Conservation (phyloP, 2,797 vertebrate genomes). For the Poecilia gillii region DNA sequence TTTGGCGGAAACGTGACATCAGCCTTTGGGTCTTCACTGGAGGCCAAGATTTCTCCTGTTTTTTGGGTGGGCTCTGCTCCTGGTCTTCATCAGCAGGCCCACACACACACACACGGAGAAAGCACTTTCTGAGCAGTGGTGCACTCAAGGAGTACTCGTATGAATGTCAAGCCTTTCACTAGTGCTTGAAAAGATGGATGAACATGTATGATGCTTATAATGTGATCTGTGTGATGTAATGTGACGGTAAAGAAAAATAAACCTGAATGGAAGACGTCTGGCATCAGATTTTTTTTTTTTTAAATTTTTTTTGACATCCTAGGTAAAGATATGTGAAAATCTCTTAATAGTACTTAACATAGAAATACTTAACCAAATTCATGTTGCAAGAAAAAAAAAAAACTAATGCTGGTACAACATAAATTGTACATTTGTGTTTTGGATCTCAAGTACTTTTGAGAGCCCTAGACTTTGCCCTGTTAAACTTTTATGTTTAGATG, state of each 20-base stretch:
- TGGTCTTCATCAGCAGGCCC: conserved; percentile 61
- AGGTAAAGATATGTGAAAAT: neutral
- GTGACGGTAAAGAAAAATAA: conserved; percentile 79
- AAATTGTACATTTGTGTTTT: no score
- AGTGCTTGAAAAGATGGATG: conserved; percentile 74
- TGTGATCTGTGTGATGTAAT: conserved; percentile 80
- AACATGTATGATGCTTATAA: conserved; percentile 76
- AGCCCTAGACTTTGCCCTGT: neutral
- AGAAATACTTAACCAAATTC: neutral
- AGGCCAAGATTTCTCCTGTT: conserved; percentile 64
- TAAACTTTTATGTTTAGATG: neutral
- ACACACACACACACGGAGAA: conserved; percentile 34
- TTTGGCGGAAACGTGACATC: conserved; percentile 40
- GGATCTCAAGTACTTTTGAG: neutral
- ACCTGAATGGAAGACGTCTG: conserved; percentile 61
- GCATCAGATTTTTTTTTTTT: neutral
- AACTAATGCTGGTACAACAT: neutral
- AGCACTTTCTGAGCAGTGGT: conserved; percentile 73
- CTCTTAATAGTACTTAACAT: no score
- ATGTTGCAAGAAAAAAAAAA: neutral
- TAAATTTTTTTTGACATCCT: neutral
- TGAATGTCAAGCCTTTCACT: conserved; percentile 75
- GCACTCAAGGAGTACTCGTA: conserved; percentile 76
- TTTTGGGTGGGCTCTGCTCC: conserved; percentile 57
- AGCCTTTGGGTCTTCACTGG: conserved; percentile 60